A percentile compares a stretch with the other conserved stretches of the same genome.
Evolutionary conservation across 2,888 invertebrate genomes (phyloP).

Genomic region (Pelosia muscerda): DNA sequence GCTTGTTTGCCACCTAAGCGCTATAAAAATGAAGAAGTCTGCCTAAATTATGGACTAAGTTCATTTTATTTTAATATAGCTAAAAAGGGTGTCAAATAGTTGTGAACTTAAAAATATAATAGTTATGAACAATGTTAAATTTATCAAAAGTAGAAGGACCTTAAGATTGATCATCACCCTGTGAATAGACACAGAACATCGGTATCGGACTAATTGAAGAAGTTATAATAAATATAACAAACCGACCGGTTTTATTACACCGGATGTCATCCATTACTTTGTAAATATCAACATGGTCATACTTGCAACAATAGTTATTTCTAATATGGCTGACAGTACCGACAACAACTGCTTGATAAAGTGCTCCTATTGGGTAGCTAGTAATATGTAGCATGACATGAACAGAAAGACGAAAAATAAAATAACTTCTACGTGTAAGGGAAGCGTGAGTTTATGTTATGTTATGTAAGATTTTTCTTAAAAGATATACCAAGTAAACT

Average conservation of each 20-base stretch:
- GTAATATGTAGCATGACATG: not conserved
- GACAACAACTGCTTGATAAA: not conserved
- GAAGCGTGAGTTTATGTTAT: no score
- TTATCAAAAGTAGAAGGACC: no score
- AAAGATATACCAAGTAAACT: no score
- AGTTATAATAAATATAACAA: constrained; percentile 6
- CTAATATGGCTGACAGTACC: constrained; percentile 17
- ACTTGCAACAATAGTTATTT: constrained; percentile 24
- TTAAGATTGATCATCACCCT: not conserved
- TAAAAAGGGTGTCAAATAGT: no score
- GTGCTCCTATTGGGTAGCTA: not conserved
- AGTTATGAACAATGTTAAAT: no score
- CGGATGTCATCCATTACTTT: constrained; percentile 61
- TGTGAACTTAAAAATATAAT: no score
- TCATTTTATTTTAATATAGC: no score
- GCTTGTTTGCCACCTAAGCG: no score
- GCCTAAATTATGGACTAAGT: no score
- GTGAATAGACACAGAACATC: not conserved
- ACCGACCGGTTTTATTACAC: constrained; percentile 26
- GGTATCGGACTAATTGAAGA: not conserved
- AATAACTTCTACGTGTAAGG: not conserved
- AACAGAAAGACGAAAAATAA: not conserved
- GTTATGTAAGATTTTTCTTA: no score
- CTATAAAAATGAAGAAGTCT: no score
- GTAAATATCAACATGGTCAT: constrained; percentile 48